Evolutionary conservation across 1,140 invertebrate species (phyloP).

Genomic region (Drosophila nebulosa): DNA sequence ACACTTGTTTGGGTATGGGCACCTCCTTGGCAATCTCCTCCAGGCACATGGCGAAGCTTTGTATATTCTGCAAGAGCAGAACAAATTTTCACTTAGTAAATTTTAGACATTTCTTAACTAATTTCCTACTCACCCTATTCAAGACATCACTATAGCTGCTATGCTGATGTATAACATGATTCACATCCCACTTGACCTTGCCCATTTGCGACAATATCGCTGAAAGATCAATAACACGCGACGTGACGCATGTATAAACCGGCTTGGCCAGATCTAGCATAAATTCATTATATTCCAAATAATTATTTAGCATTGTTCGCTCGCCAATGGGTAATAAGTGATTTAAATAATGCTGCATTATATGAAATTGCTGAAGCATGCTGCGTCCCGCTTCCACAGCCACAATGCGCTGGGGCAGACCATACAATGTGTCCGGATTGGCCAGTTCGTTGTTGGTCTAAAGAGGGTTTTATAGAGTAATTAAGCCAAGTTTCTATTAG

Average conservation of each 20-base stretch:
- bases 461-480: neutral
- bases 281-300: slow-evolving; percentile 81
- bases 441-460: slow-evolving; percentile 84
- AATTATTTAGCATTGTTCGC: slow-evolving; percentile 79
- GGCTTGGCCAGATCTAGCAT: slow-evolving; percentile 88
- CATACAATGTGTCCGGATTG: slow-evolving; percentile 88
- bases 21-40: slow-evolving; percentile 86
- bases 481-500: neutral
- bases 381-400: slow-evolving; percentile 96
- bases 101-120: neutral
- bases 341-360: slow-evolving; percentile 91
- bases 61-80: slow-evolving; percentile 86
- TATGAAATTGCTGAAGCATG: slow-evolving; percentile 92
- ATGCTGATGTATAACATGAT: slow-evolving; percentile 97
- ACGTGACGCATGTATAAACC: slow-evolving; percentile 92
- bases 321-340: slow-evolving; percentile 83
- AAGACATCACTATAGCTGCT: slow-evolving; percentile 92
- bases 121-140: slow-evolving; percentile 82
- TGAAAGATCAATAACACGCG: slow-evolving; percentile 90
- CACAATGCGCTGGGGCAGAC: slow-evolving; percentile 92
- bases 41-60: slow-evolving; percentile 89
- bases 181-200: slow-evolving; percentile 97
- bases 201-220: slow-evolving; percentile 91
- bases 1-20: slow-evolving; percentile 89
- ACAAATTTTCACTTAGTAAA: neutral